Conservation (phyloP, 2,797 vertebrate species). For the Simalia tracyae region DNA sequence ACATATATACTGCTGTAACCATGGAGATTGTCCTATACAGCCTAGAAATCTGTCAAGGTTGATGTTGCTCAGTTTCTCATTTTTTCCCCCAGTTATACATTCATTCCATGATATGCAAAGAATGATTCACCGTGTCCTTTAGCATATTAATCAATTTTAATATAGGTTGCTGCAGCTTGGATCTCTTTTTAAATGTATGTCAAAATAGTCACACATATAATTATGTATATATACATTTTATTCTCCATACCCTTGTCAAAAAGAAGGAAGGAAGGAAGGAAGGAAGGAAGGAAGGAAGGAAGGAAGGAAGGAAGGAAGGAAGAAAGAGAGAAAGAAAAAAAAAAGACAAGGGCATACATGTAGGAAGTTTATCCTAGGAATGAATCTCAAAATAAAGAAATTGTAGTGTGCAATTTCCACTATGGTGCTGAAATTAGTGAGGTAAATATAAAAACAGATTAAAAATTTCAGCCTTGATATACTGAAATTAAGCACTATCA, state of each 20-base stretch:
- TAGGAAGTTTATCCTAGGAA: neutral
- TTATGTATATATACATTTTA: conserved; percentile 33
- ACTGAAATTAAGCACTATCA: conserved; percentile 1
- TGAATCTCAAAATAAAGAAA: conserved; percentile 32
- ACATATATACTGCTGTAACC: neutral
- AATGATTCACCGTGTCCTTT: neutral
- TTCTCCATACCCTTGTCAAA: neutral
- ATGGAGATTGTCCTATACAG: neutral
- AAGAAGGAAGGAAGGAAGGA: neutral
- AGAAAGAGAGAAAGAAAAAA: neutral
- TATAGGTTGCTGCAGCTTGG: conserved; percentile 44
- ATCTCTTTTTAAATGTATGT: conserved; percentile 46
- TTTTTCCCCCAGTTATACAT: neutral
- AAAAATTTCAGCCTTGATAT: neutral
- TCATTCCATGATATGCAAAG: neutral
- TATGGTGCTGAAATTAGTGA: neutral
- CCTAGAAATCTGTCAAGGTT: neutral
- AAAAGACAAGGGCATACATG: neutral
- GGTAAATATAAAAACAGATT: neutral
- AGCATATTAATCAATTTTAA: conserved; percentile 58
- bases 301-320: no score
- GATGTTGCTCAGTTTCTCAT: neutral
- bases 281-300: no score
- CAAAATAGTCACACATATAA: conserved; percentile 45
- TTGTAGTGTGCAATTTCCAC: neutral